These are phyloP conservation scores for Triplophysa bombifrons DNA, from an alignment of 2,797 vertebrate species.

Conservation along the genomic window DNA sequence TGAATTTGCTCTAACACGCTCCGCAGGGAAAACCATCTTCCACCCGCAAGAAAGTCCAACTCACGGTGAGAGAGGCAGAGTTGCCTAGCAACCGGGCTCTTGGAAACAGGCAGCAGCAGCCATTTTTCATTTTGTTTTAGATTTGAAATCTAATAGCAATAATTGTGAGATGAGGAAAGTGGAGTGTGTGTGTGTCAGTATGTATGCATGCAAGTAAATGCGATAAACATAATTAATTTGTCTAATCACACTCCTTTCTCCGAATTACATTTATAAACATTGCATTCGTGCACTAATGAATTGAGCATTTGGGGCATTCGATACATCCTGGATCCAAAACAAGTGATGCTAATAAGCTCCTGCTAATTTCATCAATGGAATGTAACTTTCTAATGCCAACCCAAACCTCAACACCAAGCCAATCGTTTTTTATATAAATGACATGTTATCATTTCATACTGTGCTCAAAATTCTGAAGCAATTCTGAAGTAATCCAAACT, in stretches of 20 bases:
- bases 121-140: conserved; percentile 79
- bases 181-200: background rate
- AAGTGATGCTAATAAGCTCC: too few relatives aligned
- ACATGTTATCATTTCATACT: too few relatives aligned
- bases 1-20: conserved; percentile 50
- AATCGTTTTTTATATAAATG: too few relatives aligned
- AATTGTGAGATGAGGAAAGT: conserved; percentile 48
- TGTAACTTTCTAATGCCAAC: background rate
- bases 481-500: too few relatives aligned
- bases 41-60: conserved; percentile 65
- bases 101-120: conserved; percentile 66
- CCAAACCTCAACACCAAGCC: background rate
- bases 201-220: conserved; percentile 20
- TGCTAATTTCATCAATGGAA: background rate
- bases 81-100: conserved; percentile 78
- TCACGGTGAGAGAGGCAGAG: conserved; percentile 68
- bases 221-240: conserved; percentile 37
- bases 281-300: conserved; percentile 40
- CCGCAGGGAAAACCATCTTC: conserved; percentile 78
- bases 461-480: too few relatives aligned
- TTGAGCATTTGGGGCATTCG: conserved; percentile 20
- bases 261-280: conserved; percentile 36
- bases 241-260: conserved; percentile 20
- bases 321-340: background rate
- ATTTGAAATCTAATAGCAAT: conserved; percentile 70